Conservation (phyloP, 2,797 vertebrate genomes). For the Hypotaenidia okinawae region DNA sequence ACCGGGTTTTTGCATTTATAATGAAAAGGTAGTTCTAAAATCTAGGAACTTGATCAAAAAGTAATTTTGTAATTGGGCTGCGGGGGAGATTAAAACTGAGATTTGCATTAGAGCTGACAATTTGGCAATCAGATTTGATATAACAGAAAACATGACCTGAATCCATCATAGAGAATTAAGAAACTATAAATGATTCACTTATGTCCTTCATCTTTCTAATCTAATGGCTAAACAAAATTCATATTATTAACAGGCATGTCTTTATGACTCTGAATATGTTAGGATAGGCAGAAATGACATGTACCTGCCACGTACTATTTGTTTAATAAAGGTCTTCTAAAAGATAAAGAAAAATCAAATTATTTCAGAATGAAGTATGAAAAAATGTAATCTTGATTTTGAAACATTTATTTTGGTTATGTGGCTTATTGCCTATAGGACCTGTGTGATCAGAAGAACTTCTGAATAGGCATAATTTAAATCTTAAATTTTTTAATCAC, state of each 20-base stretch:
- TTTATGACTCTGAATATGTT: neutral
- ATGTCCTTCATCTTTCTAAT: conserved; percentile 10
- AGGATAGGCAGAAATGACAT: neutral
- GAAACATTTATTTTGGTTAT: neutral
- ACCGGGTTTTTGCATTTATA: neutral
- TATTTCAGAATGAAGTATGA: neutral
- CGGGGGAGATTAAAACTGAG: conserved; percentile 47
- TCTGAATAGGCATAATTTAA: neutral
- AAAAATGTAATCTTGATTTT: neutral
- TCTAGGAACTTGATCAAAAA: conserved; percentile 20
- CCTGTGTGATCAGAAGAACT: neutral
- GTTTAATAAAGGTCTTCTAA: neutral
- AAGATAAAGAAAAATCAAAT: neutral
- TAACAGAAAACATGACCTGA: conserved; percentile 67
- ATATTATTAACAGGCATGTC: neutral
- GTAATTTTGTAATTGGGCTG: conserved; percentile 55
- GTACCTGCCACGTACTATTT: neutral
- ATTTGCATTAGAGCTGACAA: conserved; percentile 65
- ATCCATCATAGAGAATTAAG: conserved; percentile 66
- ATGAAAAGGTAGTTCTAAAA: neutral
- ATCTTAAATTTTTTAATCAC: neutral
- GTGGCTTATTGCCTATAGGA: neutral
- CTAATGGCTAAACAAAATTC: neutral
- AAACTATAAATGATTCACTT: conserved; percentile 47
- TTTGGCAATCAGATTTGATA: conserved; percentile 63